Evolutionary conservation across 2,113 vertebrate species (phyloP).

Genomic region (Alosa alosa): DNA sequence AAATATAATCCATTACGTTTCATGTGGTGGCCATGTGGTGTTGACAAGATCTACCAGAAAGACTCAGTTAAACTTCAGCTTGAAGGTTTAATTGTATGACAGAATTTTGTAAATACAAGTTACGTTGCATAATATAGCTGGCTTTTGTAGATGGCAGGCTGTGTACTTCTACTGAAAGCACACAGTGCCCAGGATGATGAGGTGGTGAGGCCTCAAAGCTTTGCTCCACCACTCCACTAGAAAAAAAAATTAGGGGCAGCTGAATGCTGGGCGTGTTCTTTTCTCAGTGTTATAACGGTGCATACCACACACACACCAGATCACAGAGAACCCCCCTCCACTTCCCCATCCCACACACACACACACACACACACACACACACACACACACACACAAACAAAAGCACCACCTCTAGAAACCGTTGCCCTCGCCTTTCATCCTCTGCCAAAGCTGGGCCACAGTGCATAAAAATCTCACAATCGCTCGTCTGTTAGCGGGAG

Average conservation of each 20-base stretch:
- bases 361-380: slow-evolving; percentile 2
- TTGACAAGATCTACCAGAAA: too few relatives aligned
- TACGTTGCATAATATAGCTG: background rate
- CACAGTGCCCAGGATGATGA: background rate
- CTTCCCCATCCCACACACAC: slow-evolving; percentile 4
- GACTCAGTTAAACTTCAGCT: too few relatives aligned
- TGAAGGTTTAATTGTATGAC: too few relatives aligned
- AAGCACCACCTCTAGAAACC: slow-evolving; percentile 64
- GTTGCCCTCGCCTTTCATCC: slow-evolving; percentile 70
- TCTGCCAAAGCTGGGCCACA: slow-evolving; percentile 68
- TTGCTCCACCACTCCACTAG: background rate
- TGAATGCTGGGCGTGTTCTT: background rate
- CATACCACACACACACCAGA: slow-evolving; percentile 13
- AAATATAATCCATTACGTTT: background rate
- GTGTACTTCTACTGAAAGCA: background rate
- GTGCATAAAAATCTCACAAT: slow-evolving; percentile 72
- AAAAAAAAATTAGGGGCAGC: background rate
- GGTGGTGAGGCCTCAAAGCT: background rate
- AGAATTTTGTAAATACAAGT: background rate
- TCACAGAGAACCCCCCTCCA: slow-evolving; percentile 23
- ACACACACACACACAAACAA: slow-evolving; percentile 46
- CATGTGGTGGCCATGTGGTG: background rate
- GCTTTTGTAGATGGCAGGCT: background rate
- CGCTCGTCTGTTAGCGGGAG: slow-evolving; percentile 75
- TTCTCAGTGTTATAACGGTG: slow-evolving; percentile 7